Evolutionary conservation across 2,888 invertebrate species (phyloP), one percentile per base, ranked within the genome.

Genomic region (Machimus rusticus): DNA sequence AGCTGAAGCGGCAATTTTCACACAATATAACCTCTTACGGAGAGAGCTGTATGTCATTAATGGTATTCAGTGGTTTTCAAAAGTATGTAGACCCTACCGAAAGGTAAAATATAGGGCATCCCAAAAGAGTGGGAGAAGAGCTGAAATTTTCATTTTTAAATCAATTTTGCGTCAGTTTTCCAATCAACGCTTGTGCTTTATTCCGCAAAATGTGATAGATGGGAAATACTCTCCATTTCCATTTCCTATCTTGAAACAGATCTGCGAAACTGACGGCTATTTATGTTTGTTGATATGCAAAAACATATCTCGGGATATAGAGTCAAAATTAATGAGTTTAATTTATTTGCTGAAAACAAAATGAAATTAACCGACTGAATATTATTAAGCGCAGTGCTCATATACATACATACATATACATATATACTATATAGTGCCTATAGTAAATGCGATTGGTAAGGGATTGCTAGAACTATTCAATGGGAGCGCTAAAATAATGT

Each of bases 1-100:
- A 76, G 76, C 76, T 76, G 76, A 76, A 39, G 37, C 76, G 39
- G 76, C 76, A 66, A 76, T 39, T 76, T 76, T 76, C 37, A 39
- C 76, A 76, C 39, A 76, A 76, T 76, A 76, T 76, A 76, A 37
- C 76, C 39, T 76, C 37, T 76, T 76, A 76, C 28, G 34, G 19
- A 8, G 39, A 76, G 16, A 37, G 76, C 76, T 76, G 76, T 76
- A 28, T 76, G 76, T 34, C 76, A 76, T 76, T 39, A 37, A 39
- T 76, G 37, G 39, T 19, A 34, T 28, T 76, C 76, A 19, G 37
- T 37, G 34, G 31, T 76, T 39, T 39, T 76, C 76, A 23, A 66
- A 66, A 19, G 66, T 76, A 76, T 34, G 39, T 39, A 76, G 16
- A 4, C 76, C 76, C 0, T 37, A 28, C 76, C 76, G 28, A 28